Conservation (phyloP, 2,888 invertebrate species). For the Nymphalis polychloros region DNA sequence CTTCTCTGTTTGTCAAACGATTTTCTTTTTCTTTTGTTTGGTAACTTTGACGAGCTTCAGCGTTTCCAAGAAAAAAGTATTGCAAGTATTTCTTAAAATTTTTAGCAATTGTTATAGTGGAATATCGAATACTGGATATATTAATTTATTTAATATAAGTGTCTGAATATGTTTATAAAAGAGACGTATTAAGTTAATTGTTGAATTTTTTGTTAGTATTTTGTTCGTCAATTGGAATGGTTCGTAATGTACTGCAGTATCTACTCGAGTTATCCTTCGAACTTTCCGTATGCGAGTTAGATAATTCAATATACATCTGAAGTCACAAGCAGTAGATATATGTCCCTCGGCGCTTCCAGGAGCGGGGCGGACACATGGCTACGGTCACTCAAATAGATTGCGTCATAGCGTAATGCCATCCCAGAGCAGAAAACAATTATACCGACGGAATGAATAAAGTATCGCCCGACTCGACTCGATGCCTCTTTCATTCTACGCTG, state of each 20-base stretch:
- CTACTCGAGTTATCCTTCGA: slow-evolving; percentile 36
- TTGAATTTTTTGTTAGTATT: background rate
- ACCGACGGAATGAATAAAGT: slow-evolving; percentile 73
- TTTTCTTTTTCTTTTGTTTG: too few species aligned
- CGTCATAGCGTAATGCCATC: slow-evolving; percentile 67
- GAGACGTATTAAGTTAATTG: too few species aligned
- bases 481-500: slow-evolving; percentile 56
- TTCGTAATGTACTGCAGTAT: slow-evolving; percentile 20
- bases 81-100: too few species aligned
- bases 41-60: too few species aligned
- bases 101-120: too few species aligned
- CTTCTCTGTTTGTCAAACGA: too few species aligned
- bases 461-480: slow-evolving; percentile 56
- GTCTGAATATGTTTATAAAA: too few species aligned
- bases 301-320: slow-evolving; percentile 58
- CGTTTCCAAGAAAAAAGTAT: too few species aligned
- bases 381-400: slow-evolving; percentile 76
- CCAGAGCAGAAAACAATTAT: slow-evolving; percentile 75
- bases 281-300: slow-evolving; percentile 54
- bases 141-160: background rate
- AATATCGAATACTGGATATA: background rate
- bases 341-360: slow-evolving; percentile 46
- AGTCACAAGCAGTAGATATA: slow-evolving; percentile 48
- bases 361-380: slow-evolving; percentile 56
- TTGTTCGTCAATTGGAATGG: background rate